phyloP scores from a whole-genome alignment of 2,888 invertebrate species.

The Artemia sp. region DNA sequence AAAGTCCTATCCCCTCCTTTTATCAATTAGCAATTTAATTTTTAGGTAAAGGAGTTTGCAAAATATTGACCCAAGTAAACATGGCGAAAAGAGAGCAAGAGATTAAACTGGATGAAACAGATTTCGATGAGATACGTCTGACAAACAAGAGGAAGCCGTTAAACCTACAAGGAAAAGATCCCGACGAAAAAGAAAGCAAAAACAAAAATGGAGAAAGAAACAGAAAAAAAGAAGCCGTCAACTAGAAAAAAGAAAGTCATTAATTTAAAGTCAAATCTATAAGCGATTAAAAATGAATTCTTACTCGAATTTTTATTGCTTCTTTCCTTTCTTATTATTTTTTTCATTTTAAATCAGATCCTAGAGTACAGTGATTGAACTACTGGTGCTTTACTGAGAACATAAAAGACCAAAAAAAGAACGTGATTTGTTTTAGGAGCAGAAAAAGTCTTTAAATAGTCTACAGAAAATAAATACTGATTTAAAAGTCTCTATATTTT shows the following conservation, averaged over 20 bases:
- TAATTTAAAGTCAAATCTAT: background rate
- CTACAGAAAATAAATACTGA: too few species aligned
- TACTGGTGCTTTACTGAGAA: too few species aligned
- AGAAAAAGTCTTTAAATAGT: too few species aligned
- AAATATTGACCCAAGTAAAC: slow-evolving; percentile 79
- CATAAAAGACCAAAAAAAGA: too few species aligned
- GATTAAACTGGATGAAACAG: slow-evolving; percentile 70
- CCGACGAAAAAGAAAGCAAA: slow-evolving; percentile 48
- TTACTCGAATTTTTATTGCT: too few species aligned
- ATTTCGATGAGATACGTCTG: slow-evolving; percentile 70
- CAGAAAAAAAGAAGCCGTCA: slow-evolving; percentile 3
- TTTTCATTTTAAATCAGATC: too few species aligned
- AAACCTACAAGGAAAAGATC: slow-evolving; percentile 66
- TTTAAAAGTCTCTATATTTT: too few species aligned
- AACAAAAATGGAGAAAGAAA: background rate
- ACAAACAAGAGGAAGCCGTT: slow-evolving; percentile 74
- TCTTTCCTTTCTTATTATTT: too few species aligned
- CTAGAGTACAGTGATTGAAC: too few species aligned
- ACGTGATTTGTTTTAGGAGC: too few species aligned
- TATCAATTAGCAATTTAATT: background rate
- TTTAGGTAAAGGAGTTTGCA: slow-evolving; percentile 65
- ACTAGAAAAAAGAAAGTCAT: background rate
- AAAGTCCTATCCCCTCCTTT: too few species aligned
- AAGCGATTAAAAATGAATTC: background rate
- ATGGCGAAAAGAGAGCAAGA: slow-evolving; percentile 83